A percentile compares a stretch with the other conserved stretches of the same genome.
phyloP scores from a whole-genome alignment of 2,113 vertebrate genomes.

The Tychaedon coryphoeus region DNA sequence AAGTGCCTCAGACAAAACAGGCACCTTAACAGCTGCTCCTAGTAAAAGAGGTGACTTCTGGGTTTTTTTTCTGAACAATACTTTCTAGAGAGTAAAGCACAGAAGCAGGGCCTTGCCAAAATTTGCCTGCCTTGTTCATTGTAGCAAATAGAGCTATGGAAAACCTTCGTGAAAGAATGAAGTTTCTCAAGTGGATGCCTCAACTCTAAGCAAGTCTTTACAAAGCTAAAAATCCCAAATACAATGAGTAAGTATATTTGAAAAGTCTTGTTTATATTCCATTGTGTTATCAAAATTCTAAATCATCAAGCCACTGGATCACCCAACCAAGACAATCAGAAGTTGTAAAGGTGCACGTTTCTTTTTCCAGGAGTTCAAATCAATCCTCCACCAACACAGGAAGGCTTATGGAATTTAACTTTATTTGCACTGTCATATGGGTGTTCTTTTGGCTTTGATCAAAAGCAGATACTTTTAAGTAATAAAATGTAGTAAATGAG shows the following conservation, averaged over 20 bases:
- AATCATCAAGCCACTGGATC: not conserved
- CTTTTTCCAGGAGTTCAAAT: not conserved
- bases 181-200: not conserved
- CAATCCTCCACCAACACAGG: not conserved
- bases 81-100: not conserved
- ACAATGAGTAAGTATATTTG: too few relatives aligned
- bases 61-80: not conserved
- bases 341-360: not conserved
- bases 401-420: not conserved
- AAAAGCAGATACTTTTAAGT: not conserved
- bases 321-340: not conserved
- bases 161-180: not conserved
- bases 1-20: not conserved
- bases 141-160: not conserved
- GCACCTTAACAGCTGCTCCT: not conserved
- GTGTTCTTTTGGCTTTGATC: not conserved
- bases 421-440: not conserved
- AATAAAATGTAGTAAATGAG: not conserved
- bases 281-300: not conserved
- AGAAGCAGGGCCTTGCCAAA: not conserved
- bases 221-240: not conserved
- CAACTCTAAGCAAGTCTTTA: not conserved
- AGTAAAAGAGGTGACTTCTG: not conserved
- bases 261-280: not conserved
- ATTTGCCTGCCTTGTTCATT: not conserved